phyloP scores from a whole-genome alignment of 2,113 vertebrate species.

The Cheilinus undulatus region DNA sequence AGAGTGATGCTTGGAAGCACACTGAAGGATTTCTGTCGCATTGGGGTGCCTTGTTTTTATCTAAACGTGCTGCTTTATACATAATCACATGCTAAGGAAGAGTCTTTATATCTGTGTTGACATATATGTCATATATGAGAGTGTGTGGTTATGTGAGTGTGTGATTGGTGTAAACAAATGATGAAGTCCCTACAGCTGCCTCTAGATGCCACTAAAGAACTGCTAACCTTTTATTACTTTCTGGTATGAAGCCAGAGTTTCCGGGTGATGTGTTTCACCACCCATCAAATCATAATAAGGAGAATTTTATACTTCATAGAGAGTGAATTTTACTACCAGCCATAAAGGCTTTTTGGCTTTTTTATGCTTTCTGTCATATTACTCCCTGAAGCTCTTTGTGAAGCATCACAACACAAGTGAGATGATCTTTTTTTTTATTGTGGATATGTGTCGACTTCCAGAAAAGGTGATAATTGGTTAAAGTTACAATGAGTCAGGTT shows the following conservation, averaged over 20 bases:
- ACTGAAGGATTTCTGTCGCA: background rate
- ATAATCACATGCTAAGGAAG: background rate
- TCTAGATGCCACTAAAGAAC: conserved; percentile 73
- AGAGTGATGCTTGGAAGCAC: background rate
- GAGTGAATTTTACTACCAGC: conserved; percentile 7
- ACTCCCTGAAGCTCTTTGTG: background rate
- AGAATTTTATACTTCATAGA: conserved; percentile 1
- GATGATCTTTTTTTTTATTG: background rate
- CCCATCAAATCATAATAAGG: conserved; percentile 2
- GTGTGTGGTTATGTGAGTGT: background rate
- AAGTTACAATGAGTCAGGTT: background rate
- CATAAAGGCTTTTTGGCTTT: conserved; percentile 7
- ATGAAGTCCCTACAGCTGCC: conserved; percentile 48
- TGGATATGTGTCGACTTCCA: background rate
- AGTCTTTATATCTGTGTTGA: background rate
- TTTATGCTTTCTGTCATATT: background rate
- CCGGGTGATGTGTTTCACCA: conserved; percentile 2
- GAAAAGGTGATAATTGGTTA: background rate
- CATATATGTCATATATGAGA: too few species aligned
- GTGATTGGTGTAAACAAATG: background rate
- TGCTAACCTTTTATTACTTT: conserved; percentile 14
- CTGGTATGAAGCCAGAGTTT: conserved; percentile 15
- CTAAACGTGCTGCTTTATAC: background rate
- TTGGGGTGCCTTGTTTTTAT: background rate
- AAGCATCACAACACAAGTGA: background rate